phyloP scores from a whole-genome alignment of 37 sponge, comb jelly and placozoan genomes.

The Halichondria panicea region DNA sequence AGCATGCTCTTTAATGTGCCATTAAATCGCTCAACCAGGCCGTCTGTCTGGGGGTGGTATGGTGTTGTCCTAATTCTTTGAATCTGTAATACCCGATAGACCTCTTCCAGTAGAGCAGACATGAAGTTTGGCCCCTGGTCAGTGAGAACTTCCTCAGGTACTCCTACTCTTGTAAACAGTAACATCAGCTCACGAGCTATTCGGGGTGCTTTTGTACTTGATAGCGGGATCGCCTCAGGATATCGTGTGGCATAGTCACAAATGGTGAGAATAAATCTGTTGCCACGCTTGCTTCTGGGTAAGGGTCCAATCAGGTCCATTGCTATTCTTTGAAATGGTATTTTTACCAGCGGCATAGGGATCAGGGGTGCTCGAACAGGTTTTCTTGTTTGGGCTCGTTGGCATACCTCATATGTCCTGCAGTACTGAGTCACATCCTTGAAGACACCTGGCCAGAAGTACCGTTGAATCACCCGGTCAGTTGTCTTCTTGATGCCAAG shows the following conservation, averaged over 20 bases:
- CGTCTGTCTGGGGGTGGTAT: slow-evolving; percentile 30
- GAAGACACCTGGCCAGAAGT: slow-evolving; percentile 15
- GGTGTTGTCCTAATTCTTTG: slow-evolving; percentile 22
- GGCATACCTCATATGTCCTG: slow-evolving; percentile 19
- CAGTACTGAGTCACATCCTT: slow-evolving; percentile 12
- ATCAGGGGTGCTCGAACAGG: slow-evolving; percentile 2
- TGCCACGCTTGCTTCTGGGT: slow-evolving; percentile 6
- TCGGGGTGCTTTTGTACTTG: slow-evolving; percentile 7
- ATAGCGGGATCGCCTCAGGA: slow-evolving; percentile 23
- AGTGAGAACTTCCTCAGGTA: slow-evolving; percentile 30
- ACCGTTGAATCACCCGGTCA: neutral
- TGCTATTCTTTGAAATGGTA: slow-evolving; percentile 35
- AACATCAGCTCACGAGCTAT: slow-evolving; percentile 9
- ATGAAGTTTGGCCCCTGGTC: slow-evolving; percentile 35
- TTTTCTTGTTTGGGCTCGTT: neutral
- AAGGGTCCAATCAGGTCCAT: slow-evolving; percentile 46
- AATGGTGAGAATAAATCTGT: slow-evolving; percentile 15
- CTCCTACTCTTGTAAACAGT: slow-evolving; percentile 15
- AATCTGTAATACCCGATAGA: slow-evolving; percentile 21
- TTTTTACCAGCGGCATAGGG: slow-evolving; percentile 14
- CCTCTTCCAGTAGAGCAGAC: slow-evolving; percentile 20
- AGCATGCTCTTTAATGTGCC: slow-evolving; percentile 42
- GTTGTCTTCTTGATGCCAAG: neutral
- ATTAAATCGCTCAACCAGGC: slow-evolving; percentile 35
- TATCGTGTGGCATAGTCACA: slow-evolving; percentile 39